A percentile compares a stretch with the other conserved stretches of the same genome.
phyloP scores from a whole-genome alignment of 2,113 vertebrate genomes.

The cattle (Bos taurus) region ARS-UCD2.0 NC_037331.1:4682001-4682500 shows the following conservation, averaged over 20 bases:
- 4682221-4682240: not conserved
- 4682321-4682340: rapidly evolving
- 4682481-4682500: not conserved
- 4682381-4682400: not conserved
- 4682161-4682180: not conserved
- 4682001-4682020: not conserved
- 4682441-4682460: not conserved
- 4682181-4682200: not conserved
- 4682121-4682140: not conserved
- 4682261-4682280: not conserved
- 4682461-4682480: not conserved
- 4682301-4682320: not conserved
- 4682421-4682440: rapidly evolving
- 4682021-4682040: not conserved
- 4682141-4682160: not conserved
- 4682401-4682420: not conserved
- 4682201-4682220: not conserved
- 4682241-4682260: not conserved
- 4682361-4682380: not conserved
- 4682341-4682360: not conserved
- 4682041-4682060: not conserved
- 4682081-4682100: not conserved
- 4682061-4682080: not conserved
- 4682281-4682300: not conserved
- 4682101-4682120: not conserved